phyloP scores from a whole-genome alignment of 1,140 invertebrate species.

The Tribolium madens region DNA sequence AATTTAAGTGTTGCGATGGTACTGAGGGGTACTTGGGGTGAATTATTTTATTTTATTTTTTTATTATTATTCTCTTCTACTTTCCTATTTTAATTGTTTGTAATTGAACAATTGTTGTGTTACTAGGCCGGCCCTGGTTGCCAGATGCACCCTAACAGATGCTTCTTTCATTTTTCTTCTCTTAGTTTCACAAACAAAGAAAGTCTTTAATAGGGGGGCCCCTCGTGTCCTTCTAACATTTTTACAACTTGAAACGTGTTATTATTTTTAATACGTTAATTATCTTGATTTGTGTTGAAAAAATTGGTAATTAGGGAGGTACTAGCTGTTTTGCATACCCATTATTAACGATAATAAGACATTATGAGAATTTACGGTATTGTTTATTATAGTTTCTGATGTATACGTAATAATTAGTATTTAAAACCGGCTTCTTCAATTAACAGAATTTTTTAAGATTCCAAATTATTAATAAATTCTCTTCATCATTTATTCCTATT shows the following conservation, averaged over 20 bases:
- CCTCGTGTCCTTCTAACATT: not conserved
- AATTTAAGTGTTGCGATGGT: not conserved
- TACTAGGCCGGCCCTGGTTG: not conserved
- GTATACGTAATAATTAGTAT: not conserved
- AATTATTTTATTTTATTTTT: not conserved
- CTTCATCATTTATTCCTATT: no score
- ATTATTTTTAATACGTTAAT: not conserved
- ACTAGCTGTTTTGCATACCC: not conserved
- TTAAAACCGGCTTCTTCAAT: no score
- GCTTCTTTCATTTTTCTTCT: constrained; percentile 1
- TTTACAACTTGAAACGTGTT: not conserved
- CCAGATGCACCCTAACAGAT: constrained; percentile 13
- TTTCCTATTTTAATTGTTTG: no score
- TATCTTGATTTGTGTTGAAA: not conserved
- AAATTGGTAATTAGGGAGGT: not conserved
- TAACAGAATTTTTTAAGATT: no score
- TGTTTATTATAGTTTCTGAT: not conserved
- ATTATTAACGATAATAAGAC: not conserved
- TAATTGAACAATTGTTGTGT: not conserved
- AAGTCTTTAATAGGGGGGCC: not conserved
- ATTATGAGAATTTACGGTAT: not conserved
- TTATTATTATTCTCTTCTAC: constrained; percentile 1
- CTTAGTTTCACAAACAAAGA: not conserved
- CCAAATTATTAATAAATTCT: no score
- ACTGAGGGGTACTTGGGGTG: not conserved